Percentiles rank a stretch among this genome's conserved stretches.
Evolutionary conservation across 2,113 vertebrate species (phyloP).

Genomic region (Mystacornis crossleyi): DNA sequence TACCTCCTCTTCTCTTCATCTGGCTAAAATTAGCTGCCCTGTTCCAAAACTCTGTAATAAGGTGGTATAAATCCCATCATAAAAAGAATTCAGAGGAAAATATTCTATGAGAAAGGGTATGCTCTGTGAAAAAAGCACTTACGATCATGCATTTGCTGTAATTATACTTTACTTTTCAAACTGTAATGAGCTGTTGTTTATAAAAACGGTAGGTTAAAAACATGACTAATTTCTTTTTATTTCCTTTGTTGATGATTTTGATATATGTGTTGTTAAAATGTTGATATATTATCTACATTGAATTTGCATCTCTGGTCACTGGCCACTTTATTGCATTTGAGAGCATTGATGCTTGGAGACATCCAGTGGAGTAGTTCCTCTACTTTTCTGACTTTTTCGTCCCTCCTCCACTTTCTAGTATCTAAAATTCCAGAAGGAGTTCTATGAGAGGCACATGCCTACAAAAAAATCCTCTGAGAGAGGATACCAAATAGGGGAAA

Average conservation of each 20-base stretch:
- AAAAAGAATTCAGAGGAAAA: conserved; percentile 10
- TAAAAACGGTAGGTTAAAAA: conserved; percentile 4
- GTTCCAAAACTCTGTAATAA: not conserved
- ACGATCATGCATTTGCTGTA: not conserved
- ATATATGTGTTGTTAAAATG: not conserved
- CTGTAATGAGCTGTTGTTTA: not conserved
- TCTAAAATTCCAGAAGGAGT: not conserved
- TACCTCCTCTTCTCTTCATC: not conserved
- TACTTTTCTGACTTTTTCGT: not conserved
- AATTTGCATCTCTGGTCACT: not conserved
- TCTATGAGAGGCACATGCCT: not conserved
- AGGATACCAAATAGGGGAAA: not conserved
- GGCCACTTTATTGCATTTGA: not conserved
- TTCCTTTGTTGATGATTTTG: not conserved
- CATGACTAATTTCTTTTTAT: not conserved
- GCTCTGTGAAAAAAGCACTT: not conserved
- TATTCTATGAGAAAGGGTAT: not conserved
- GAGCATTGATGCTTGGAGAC: not conserved
- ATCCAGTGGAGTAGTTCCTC: not conserved
- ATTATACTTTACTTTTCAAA: conserved; percentile 6
- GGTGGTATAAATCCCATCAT: not conserved
- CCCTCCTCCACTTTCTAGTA: not conserved
- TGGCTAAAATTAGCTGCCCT: conserved; percentile 2
- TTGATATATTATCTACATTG: not conserved
- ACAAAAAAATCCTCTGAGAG: not conserved